A percentile compares a stretch with the other conserved stretches of the same genome.
These are phyloP conservation scores for Pagrus major DNA, from an alignment of 2,113 vertebrate species.

Conservation along the genomic window DNA sequence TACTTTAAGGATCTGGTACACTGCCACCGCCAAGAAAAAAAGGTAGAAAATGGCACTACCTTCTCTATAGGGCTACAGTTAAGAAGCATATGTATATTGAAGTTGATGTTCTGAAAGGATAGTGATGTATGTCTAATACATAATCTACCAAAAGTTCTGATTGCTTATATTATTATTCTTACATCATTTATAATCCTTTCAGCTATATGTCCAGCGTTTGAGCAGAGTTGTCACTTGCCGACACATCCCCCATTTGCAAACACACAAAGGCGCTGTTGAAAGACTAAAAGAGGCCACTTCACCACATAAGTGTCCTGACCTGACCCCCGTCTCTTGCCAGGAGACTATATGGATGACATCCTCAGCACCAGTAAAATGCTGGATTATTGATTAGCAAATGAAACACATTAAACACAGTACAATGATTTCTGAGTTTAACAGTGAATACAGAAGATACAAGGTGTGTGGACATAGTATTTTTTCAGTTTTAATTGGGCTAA, in stretches of 20 bases:
- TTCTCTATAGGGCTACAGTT: not conserved
- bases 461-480: too few species aligned
- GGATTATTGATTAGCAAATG: not conserved
- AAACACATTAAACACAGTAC: not conserved
- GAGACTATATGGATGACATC: conserved; percentile 6
- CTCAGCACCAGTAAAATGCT: not conserved
- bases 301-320: conserved; percentile 42
- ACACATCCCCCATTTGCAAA: conserved; percentile 42
- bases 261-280: conserved; percentile 28
- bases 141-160: not conserved
- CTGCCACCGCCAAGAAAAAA: too few species aligned
- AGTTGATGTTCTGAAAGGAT: not conserved
- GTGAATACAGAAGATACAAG: too few species aligned
- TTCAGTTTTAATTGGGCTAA: too few species aligned
- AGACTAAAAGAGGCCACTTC: conserved; percentile 41
- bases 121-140: not conserved
- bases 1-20: not conserved
- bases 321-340: conserved; percentile 26
- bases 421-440: not conserved
- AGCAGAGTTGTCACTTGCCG: not conserved
- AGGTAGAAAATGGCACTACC: not conserved
- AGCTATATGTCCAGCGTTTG: not conserved
- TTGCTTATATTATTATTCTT: not conserved
- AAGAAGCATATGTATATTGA: not conserved
- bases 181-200: not conserved